A percentile compares a stretch with the other conserved stretches of the same genome.
These are phyloP conservation scores for Beroe ovata DNA, from an alignment of 37 sponge, comb jelly and placozoan genomes.

Conservation along the genomic window DNA sequence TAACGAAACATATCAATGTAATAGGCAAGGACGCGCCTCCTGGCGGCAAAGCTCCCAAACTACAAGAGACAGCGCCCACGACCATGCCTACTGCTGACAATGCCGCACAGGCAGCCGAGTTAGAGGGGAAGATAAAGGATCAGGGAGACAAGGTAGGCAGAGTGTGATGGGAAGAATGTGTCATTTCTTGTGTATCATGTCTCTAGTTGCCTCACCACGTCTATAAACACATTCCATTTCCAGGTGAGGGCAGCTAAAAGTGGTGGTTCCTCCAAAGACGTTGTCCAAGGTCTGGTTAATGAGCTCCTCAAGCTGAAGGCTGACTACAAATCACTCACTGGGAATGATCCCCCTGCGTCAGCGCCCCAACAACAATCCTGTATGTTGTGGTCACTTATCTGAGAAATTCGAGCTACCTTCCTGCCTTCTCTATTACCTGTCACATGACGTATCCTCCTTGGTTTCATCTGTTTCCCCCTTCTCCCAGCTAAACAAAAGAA, in stretches of 20 bases:
- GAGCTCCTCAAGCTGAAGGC: constrained; percentile 76
- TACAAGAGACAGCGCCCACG: not conserved
- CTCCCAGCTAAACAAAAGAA: constrained; percentile 59
- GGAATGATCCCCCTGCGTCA: constrained; percentile 67
- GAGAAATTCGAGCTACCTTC: not conserved
- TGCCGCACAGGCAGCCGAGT: not conserved
- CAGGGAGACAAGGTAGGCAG: constrained; percentile 66
- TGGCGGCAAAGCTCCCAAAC: constrained; percentile 18
- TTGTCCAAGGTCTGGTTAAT: constrained; percentile 74
- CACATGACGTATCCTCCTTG: not conserved
- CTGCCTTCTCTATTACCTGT: not conserved
- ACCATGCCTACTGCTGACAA: not conserved
- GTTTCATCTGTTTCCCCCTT: not conserved
- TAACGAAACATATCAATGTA: too few relatives aligned
- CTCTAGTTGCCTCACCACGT: too few relatives aligned
- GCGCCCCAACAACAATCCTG: constrained; percentile 12
- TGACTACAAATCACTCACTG: constrained; percentile 77
- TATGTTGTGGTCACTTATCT: too few relatives aligned
- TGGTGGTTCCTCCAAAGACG: not conserved
- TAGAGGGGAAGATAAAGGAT: constrained; percentile 46
- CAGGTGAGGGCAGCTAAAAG: not conserved
- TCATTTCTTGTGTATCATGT: too few relatives aligned
- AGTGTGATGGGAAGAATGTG: too few relatives aligned
- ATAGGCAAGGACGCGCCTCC: constrained; percentile 57
- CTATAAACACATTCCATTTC: not conserved